These are phyloP conservation scores for Centropyge bicolor DNA, from an alignment of 2,797 vertebrate genomes.

Conservation along the genomic window DNA sequence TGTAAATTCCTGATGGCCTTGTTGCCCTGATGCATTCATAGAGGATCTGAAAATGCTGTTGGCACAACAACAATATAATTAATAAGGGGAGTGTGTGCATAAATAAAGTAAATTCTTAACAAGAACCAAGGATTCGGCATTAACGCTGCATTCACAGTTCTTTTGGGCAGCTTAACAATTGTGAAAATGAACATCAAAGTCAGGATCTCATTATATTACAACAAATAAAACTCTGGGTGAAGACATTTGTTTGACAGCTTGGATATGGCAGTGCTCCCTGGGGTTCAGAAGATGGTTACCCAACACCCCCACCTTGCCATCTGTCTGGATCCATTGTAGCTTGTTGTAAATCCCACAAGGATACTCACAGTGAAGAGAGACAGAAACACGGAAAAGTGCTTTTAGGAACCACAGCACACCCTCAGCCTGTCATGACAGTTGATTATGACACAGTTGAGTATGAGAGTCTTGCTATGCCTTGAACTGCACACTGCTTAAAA, in stretches of 20 bases:
- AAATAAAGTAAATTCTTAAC: conserved; percentile 32
- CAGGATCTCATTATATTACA: conserved; percentile 66
- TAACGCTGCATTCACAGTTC: conserved; percentile 21
- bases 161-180: conserved; percentile 50
- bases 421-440: conserved; percentile 68
- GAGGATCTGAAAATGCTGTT: conserved; percentile 55
- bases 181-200: conserved; percentile 59
- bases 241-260: conserved; percentile 78
- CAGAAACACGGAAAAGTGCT: conserved; percentile 81
- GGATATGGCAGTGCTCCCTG: conserved; percentile 63
- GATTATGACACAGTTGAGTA: conserved; percentile 38
- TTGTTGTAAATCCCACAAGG: conserved; percentile 74
- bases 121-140: conserved; percentile 33
- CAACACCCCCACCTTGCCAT: conserved; percentile 80
- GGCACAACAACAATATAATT: conserved; percentile 75
- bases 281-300: conserved; percentile 72
- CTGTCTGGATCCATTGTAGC: conserved; percentile 81
- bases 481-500: conserved; percentile 55
- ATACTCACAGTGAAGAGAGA: conserved; percentile 64
- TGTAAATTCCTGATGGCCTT: conserved; percentile 80
- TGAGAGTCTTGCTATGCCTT: conserved; percentile 43
- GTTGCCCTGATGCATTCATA: conserved; percentile 69
- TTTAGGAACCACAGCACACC: conserved; percentile 68
- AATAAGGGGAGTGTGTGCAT: conserved; percentile 50
- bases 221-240: conserved; percentile 62